Percentiles rank a stretch among this genome's conserved stretches.
These are phyloP conservation scores for Cossypha caffra DNA, from an alignment of 2,797 vertebrate species.

Conservation along the genomic window DNA sequence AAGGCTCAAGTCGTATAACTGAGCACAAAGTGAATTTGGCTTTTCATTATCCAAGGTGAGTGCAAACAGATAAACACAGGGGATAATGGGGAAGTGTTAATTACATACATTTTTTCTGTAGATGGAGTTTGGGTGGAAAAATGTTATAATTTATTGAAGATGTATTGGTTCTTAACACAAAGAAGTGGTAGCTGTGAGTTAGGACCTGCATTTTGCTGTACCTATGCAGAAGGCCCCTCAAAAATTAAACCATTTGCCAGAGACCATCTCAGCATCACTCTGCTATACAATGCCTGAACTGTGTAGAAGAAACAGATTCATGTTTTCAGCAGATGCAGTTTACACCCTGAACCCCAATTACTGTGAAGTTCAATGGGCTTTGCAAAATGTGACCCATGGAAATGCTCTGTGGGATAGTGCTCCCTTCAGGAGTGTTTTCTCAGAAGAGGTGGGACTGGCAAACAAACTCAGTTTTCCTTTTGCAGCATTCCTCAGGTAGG, in stretches of 20 bases:
- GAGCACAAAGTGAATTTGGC: neutral
- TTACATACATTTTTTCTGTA: neutral
- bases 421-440: neutral
- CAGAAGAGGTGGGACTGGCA: neutral
- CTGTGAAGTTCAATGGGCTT: neutral
- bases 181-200: neutral
- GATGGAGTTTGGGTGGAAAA: neutral
- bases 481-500: neutral
- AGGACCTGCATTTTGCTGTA: neutral
- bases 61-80: neutral
- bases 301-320: neutral
- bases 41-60: neutral
- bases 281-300: neutral
- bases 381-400: neutral
- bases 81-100: neutral
- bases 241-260: neutral
- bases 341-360: neutral
- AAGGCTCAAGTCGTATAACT: neutral
- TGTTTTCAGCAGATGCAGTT: neutral
- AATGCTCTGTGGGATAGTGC: neutral
- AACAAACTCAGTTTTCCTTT: neutral
- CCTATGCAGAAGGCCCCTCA: neutral
- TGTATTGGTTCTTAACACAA: neutral
- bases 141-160: neutral
- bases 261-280: neutral